Conservation (phyloP, 2,888 invertebrate species). For the Patella depressa region DNA sequence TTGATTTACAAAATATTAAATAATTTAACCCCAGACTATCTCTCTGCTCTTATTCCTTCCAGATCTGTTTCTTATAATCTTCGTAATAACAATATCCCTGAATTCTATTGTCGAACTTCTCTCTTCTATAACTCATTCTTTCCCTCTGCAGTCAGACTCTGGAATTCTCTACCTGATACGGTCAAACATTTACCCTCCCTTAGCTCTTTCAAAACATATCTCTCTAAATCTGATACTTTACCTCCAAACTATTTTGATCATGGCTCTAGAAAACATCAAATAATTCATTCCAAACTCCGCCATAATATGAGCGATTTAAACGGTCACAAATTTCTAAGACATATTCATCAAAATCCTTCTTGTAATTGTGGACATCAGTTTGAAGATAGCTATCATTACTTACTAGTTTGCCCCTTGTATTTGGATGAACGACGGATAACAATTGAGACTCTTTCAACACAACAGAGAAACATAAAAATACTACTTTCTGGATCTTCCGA, state of each 20-base stretch:
- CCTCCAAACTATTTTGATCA: neutral
- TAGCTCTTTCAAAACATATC: neutral
- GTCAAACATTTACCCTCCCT: neutral
- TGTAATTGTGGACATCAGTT: neutral
- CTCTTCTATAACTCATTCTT: neutral
- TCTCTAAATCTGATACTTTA: neutral
- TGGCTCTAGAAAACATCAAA: neutral
- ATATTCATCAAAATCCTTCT: neutral
- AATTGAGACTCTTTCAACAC: too few species aligned
- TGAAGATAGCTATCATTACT: neutral
- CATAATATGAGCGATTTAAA: neutral
- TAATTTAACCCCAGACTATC: neutral
- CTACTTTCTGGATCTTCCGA: too few species aligned
- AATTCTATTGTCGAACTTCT: neutral
- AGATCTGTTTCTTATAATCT: neutral
- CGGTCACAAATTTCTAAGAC: conserved; percentile 4
- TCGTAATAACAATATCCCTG: neutral
- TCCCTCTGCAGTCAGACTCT: neutral
- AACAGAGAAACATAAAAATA: too few species aligned
- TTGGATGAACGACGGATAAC: neutral
- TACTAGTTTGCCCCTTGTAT: neutral
- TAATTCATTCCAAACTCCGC: neutral
- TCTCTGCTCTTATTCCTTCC: neutral
- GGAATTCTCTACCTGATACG: neutral
- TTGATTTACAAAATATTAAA: neutral